Base-by-base conservation (phyloP, 2,888 invertebrate genomes). In the Euclidia mi region DNA sequence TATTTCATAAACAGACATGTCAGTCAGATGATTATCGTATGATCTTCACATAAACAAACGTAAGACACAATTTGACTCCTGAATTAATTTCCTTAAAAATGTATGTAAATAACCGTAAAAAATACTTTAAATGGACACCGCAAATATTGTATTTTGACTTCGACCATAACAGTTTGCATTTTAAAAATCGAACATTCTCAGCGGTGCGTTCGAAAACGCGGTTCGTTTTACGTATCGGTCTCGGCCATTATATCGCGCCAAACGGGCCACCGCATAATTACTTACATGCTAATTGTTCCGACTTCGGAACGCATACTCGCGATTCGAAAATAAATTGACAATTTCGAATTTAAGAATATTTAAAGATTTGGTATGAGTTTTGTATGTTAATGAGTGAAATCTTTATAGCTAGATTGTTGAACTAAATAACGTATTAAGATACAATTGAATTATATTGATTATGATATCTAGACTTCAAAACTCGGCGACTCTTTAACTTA, bases 221-320 rank as follows among this genome's bases (percentile, higher is more conserved):
- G 71, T 75, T 74, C 79, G 76, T 82, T 87, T 84, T 81, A 86
- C 79, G 82, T 85, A 88, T 86, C 87, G 80, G 74, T 74, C 64
- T 74, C 79, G 76, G 73, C 78, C 82, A 88, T 90, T 87, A 89
- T 79, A 74, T 79, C 62, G 71, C 69, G 74, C 78, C 81, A 85
- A n/a, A 77, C 81, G 82, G 84, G 71, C 80, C 78, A 78, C 79
- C 81, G 87, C 85, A 83, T 90, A 91, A 91, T 91, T 91, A 87
- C 87, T 70, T 64, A 72, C 76, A 67, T 71, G 68, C 85, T 91
- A 91, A 91, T 91, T 91, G 89, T 89, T 60, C 71, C 52, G 70
- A 68, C 71, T 73, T 79, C 57, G 77, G 78, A 82, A 83, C 79
- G 72, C 43, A 65, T 55, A 69, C 64, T 60, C 68, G 65, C 55